Base-by-base conservation (phyloP, 2,797 vertebrate genomes). In the Nannoperca obscura region DNA sequence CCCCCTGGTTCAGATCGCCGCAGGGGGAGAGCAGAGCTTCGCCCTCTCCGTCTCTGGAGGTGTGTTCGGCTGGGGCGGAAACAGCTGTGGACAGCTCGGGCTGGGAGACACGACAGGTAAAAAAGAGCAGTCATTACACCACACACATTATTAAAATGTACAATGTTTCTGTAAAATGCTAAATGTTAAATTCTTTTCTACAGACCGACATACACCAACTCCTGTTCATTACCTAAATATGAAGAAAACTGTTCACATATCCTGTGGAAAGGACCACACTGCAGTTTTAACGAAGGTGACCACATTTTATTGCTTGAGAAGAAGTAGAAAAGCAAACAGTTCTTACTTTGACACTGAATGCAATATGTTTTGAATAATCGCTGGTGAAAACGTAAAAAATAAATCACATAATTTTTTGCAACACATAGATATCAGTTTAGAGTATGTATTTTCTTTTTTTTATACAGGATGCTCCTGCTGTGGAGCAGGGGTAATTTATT, bases 1-100 rank as follows among this genome's bases (percentile, higher is more conserved):
- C 59, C 96, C 96, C 0, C 80, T 97, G 93, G 94, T 95, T 82
- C 95, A 93, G 89, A 83, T 97, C 54, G 85, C 93, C 34, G 96
- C 96, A 19, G 96, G 96, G 0, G 96, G 96, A 74, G 95, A 95
- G 54, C 96, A 97, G 89, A 97, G 96, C 90, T 97, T 97, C 62
- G 95, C 95, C 86, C 88, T 97, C 34, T 96, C 96, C 4, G 92
- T 95, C 68, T 97, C 96, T 20, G 96, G 97, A 86, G 91, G 91
- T 10, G 96, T 97, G 69, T 96, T 96, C 71, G 88, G 92, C 80
- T 97, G 97, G 97, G 96, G 97, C 5, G 93, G 88, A 52, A 97
- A 97, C 78, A 81, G 88, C 81, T 86, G 92, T 14, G 97, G 97
- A 36, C 97, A 97, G 82, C 95, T 97, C 60, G 97, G 97, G 0